Evolutionary conservation across 2,888 invertebrate genomes (phyloP), one percentile per base, ranked within the genome.

Genomic region (Plusia festucae): DNA sequence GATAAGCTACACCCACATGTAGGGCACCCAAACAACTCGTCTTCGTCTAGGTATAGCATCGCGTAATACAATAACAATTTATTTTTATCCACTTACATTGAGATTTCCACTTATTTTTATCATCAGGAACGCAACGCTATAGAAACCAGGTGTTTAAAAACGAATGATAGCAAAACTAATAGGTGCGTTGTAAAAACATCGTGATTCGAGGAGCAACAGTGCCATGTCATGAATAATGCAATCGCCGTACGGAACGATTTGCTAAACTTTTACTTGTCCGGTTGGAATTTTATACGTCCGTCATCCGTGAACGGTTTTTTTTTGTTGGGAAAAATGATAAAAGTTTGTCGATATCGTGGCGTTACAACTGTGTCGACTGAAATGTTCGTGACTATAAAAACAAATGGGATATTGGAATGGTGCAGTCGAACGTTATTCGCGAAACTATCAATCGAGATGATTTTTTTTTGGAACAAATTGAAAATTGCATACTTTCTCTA

Each of bases 171-270:
- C 74, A 74, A 72, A 73, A 70, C 80, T 74, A 82, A 73, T 80
- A 77, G 72, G 60, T 54, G 55, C 56, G 69, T 60, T 57, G 76
- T 88, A 82, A 84, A n/a, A 84, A 88, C 81, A 82, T 73, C 78
- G 83, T 86, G 88, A 82, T 85, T 85, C 87, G 90, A 90, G 91
- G 87, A 88, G 87, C 89, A 88, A 88, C 84, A 84, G 82, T 82
- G 77, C 83, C 82, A 90, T 84, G 77, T 84, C 82, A 90, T 91
- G 91, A 90, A 91, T 91, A 88, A 92, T 92, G 89, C 90, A 91
- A 73, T 70, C 76, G 77, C 79, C 83, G 88, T 83, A 81, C 85
- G 86, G 84, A 82, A 83, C 84, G 84, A 77, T 82, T 81, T 58
- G 83, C 77, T 72, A 73, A 85, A 90, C 90, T 90, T 90, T 91